Evolutionary conservation across 2,797 vertebrate species (phyloP).

Genomic region (Phaenicophaeus curvirostris): DNA sequence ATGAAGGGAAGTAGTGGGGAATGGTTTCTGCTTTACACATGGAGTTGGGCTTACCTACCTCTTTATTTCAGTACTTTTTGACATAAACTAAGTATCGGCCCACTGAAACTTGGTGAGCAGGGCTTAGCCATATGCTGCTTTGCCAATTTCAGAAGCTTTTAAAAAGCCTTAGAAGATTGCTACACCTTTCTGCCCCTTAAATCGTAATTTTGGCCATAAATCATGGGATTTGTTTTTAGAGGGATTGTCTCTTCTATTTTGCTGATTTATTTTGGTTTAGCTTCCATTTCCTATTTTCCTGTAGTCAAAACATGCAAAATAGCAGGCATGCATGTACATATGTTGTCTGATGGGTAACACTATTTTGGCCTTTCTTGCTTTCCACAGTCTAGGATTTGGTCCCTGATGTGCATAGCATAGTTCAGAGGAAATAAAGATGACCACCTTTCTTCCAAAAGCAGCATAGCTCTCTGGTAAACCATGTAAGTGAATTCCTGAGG

Average conservation of each 20-base stretch:
- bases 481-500: neutral
- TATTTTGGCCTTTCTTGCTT: neutral
- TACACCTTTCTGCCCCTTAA: neutral
- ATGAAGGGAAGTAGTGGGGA: neutral
- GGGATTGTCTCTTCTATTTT: neutral
- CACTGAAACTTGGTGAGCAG: neutral
- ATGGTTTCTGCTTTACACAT: neutral
- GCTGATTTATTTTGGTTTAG: neutral
- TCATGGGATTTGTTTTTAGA: neutral
- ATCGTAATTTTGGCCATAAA: neutral
- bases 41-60: neutral
- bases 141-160: neutral
- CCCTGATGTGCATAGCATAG: fast-evolving
- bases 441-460: neutral
- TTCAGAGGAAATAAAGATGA: neutral
- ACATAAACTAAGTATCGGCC: neutral
- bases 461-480: neutral
- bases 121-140: neutral
- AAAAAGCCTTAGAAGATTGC: neutral
- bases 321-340: neutral
- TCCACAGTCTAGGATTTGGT: neutral
- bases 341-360: neutral
- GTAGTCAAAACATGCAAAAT: neutral
- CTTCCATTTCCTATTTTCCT: neutral
- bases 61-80: neutral